Base-by-base conservation (phyloP, 2,888 invertebrate species). In the Lamellibrachia satsuma region DNA sequence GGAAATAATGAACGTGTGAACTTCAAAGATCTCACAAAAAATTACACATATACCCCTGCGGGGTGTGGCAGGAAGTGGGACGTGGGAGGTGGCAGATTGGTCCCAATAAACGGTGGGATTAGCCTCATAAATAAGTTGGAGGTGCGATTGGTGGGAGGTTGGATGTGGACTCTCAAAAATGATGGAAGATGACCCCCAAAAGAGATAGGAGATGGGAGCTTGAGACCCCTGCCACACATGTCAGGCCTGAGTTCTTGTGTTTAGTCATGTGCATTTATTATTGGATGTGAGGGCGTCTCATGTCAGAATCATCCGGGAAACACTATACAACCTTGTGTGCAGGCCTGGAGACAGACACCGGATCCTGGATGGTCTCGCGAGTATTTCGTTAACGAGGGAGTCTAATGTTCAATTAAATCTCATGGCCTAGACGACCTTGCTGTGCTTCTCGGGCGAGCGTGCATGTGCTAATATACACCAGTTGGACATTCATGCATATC, bases 391-490 rank as follows among this genome's bases (percentile, higher is more conserved):
- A 15, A 75, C 75, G 75, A 75, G 75, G 75, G n/a, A 11, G 75
- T 22, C 75, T 75, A 75, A 75, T 75, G 75, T 75, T 22, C 75
- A 75, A 75, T 75, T 75, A 75, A 75, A 75, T 75, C n/a, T 75
- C 75, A 75, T 22, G 75, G 75, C 75, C 75, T 75, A 75, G 75
- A 22, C 75, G 75, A 15, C 75, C 6, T 22, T 75, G 75, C 6
- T 22, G n/a, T 22, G 22, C 75, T 4, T 75, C 22, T 75, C 75
- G n/a, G n/a, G 75, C 75, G n/a, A 75, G n/a, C 75, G n/a, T 75
- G 75, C 75, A 75, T 22, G 75, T n/a, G 22, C 75, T 75, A 75
- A 75, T 75, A 75, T n/a, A 75, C 75, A 75, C 75, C 22, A 75
- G 22, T 75, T 15, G 75, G 15, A 3, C 75, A 75, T 75, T 75